A percentile compares a stretch with the other conserved stretches of the same genome.
phyloP scores from a whole-genome alignment of 2,113 vertebrate genomes.

The Sigmodon hispidus region DNA sequence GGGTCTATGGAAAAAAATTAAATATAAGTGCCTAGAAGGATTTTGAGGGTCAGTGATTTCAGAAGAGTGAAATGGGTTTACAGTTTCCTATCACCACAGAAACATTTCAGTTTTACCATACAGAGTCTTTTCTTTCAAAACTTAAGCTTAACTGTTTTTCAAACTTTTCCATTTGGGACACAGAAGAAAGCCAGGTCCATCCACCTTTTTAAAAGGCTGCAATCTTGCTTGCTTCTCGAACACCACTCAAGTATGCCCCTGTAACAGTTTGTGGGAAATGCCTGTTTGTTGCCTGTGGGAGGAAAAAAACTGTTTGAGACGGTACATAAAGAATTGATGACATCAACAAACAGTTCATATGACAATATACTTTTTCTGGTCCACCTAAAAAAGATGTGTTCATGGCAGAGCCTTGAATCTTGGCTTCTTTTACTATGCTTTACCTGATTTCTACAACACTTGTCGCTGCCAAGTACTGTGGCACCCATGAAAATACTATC shows the following conservation, averaged over 20 bases:
- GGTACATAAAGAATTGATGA: not conserved
- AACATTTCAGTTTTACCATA: conserved; percentile 44
- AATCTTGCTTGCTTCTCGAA: conserved; percentile 99
- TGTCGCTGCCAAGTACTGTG: not conserved
- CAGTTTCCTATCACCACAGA: not conserved
- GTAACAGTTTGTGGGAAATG: conserved; percentile 99
- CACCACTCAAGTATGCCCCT: conserved; percentile 97
- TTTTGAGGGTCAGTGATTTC: conserved; percentile 45
- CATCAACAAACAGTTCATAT: not conserved
- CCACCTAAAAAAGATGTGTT: not conserved
- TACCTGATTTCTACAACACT: not conserved
- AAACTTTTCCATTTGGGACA: conserved; percentile 9
- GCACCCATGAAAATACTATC: not conserved
- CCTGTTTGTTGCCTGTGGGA: conserved; percentile 94
- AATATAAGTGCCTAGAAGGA: conserved; percentile 66
- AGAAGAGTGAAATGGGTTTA: conserved; percentile 25
- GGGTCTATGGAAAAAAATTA: conserved; percentile 43
- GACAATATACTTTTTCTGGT: not conserved
- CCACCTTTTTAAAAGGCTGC: conserved; percentile 88
- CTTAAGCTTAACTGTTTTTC: conserved; percentile 58
- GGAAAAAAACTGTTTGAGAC: not conserved
- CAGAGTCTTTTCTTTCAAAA: not conserved
- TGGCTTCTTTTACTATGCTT: not conserved
- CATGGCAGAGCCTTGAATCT: not conserved
- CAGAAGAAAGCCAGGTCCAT: conserved; percentile 53